phyloP scores from a whole-genome alignment of 2,888 invertebrate genomes.

The Scaeva pyrastri region DNA sequence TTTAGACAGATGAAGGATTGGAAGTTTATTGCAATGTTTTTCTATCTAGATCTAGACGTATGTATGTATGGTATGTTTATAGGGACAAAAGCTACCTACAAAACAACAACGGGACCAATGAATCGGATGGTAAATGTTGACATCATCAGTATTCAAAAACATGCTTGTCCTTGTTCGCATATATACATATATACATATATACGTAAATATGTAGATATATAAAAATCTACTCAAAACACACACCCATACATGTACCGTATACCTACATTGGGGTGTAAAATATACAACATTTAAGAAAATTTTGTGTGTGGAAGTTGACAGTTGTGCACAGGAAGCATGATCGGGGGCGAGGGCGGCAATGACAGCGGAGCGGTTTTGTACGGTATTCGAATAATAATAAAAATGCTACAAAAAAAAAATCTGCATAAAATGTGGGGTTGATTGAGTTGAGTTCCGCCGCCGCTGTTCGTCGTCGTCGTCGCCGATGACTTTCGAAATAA shows the following conservation, averaged over 20 bases:
- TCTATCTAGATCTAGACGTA: not conserved
- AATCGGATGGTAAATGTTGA: constrained; percentile 65
- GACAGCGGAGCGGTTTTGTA: not conserved
- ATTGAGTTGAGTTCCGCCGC: constrained; percentile 47
- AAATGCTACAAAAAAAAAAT: constrained; percentile 26
- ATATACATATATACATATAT: not conserved
- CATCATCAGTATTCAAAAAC: constrained; percentile 76
- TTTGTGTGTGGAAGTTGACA: constrained; percentile 15
- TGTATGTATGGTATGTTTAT: not conserved
- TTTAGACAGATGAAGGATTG: constrained; percentile 21
- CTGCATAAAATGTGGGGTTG: constrained; percentile 48
- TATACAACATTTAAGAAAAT: constrained; percentile 35
- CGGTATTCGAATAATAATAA: constrained; percentile 13
- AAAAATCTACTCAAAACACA: not conserved
- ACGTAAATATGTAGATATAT: too few species aligned
- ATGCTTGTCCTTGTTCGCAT: constrained; percentile 73
- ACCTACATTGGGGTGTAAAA: not conserved
- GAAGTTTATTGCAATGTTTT: constrained; percentile 59
- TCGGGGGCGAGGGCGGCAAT: not conserved
- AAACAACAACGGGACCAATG: constrained; percentile 34
- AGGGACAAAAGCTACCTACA: not conserved
- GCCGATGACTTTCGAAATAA: constrained; percentile 55
- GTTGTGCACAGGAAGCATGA: not conserved
- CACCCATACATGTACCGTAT: constrained; percentile 13
- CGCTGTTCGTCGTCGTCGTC: not conserved